Percentiles rank a stretch among this genome's conserved stretches.
These are phyloP conservation scores for Neodiprion pinetum DNA, from an alignment of 1,140 invertebrate genomes.

Conservation along the genomic window DNA sequence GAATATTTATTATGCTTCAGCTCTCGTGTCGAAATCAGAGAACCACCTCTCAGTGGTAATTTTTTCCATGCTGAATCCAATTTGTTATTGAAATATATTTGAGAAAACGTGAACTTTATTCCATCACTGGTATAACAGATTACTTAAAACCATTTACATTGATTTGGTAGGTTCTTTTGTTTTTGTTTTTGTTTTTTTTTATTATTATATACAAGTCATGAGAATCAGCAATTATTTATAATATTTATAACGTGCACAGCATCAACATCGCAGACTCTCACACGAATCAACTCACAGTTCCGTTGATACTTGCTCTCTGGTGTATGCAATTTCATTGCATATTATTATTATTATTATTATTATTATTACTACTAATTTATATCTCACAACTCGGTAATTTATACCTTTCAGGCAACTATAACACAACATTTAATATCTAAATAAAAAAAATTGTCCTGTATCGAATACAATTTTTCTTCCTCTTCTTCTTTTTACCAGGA, in stretches of 20 bases:
- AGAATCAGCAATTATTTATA: constrained; percentile 25
- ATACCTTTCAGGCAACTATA: neutral
- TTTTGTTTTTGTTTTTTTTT: constrained; percentile 22
- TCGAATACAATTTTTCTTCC: neutral
- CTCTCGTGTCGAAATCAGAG: too few relatives aligned
- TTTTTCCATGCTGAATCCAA: too few relatives aligned
- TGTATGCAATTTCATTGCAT: constrained; percentile 14
- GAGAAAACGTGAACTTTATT: neutral
- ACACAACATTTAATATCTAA: neutral
- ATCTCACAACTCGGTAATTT: neutral
- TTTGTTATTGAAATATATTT: too few relatives aligned
- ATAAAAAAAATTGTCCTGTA: constrained; percentile 5
- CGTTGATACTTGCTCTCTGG: neutral
- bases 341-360: neutral
- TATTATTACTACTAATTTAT: neutral
- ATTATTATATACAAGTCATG: constrained; percentile 31
- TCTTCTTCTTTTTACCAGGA: too few relatives aligned
- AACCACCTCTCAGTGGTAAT: too few relatives aligned
- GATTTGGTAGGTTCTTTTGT: neutral
- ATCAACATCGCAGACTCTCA: neutral
- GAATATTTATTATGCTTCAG: constrained; percentile 15
- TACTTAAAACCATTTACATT: neutral
- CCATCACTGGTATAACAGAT: neutral
- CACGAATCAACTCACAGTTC: neutral
- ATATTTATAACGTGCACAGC: constrained; percentile 8